phyloP scores from a whole-genome alignment of 2,888 invertebrate species.

The Homarus gammarus region DNA sequence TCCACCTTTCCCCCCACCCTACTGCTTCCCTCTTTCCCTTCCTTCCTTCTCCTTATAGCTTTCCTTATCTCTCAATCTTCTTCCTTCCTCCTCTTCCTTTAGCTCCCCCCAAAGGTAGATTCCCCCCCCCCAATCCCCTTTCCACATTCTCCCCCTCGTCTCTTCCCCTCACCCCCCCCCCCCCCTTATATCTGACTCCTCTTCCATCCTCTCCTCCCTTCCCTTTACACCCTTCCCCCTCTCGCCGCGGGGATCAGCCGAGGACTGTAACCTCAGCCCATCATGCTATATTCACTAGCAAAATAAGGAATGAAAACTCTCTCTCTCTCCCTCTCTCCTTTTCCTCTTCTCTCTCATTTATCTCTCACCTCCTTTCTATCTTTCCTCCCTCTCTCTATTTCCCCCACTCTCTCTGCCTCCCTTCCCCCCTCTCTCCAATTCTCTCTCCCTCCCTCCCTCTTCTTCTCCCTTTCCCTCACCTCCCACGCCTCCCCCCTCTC shows the following conservation, averaged over 20 bases:
- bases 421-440: background rate
- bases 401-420: background rate
- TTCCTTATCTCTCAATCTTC: too few relatives aligned
- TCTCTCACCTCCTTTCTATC: background rate
- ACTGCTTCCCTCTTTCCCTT: too few relatives aligned
- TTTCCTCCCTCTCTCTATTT: background rate
- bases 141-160: slow-evolving; percentile 20
- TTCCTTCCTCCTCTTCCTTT: too few relatives aligned
- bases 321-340: background rate
- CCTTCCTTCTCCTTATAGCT: too few relatives aligned
- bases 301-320: background rate
- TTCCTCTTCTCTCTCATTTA: background rate
- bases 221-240: slow-evolving; percentile 6
- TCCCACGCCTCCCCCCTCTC: background rate
- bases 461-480: background rate
- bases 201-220: slow-evolving; percentile 27
- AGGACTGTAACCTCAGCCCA: background rate
- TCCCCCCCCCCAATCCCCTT: slow-evolving; percentile 27
- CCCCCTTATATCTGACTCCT: too few relatives aligned
- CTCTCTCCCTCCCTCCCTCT: background rate
- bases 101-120: too few relatives aligned
- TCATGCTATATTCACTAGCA: background rate
- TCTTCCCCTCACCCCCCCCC: slow-evolving; percentile 6
- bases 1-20: too few relatives aligned
- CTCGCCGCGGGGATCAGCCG: too few relatives aligned